Evolutionary conservation across 2,888 invertebrate species (phyloP).

Genomic region (Neocrepidodera transversa): DNA sequence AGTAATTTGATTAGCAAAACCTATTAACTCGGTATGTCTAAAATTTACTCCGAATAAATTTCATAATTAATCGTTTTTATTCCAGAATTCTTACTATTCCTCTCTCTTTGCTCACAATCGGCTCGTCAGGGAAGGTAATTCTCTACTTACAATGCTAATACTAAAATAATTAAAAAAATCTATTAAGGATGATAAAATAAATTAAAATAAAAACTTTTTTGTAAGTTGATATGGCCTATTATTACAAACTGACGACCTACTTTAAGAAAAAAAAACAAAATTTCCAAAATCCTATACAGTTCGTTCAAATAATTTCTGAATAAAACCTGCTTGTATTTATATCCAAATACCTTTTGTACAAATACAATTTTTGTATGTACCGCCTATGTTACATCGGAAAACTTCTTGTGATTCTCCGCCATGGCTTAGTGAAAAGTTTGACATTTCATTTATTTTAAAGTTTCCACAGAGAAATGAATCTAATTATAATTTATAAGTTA

Average conservation of each 20-base stretch:
- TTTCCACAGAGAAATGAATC: slow-evolving; percentile 54
- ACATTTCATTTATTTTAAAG: slow-evolving; percentile 56
- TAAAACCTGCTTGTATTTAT: no score
- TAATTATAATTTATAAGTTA: slow-evolving; percentile 52
- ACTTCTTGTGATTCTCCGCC: slow-evolving; percentile 45
- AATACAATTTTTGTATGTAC: no score
- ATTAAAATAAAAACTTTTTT: no score
- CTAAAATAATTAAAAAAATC: no score
- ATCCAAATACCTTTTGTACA: no score
- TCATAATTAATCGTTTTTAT: slow-evolving; percentile 57
- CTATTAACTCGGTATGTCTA: slow-evolving; percentile 56
- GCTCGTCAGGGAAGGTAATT: neutral
- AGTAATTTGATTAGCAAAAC: slow-evolving; percentile 57
- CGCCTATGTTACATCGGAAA: slow-evolving; percentile 3
- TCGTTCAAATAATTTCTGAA: no score
- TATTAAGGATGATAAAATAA: no score
- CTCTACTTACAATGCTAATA: no score
- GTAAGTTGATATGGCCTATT: no score
- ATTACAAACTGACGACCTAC: no score
- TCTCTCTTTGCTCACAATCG: neutral
- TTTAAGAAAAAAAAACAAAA: no score
- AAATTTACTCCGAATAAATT: slow-evolving; percentile 56
- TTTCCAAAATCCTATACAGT: no score
- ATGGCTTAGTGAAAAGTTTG: slow-evolving; percentile 48
- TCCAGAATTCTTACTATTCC: slow-evolving; percentile 23